These are phyloP conservation scores for Melanotaenia duboulayi DNA, from an alignment of 2,113 vertebrate species.

Conservation along the genomic window DNA sequence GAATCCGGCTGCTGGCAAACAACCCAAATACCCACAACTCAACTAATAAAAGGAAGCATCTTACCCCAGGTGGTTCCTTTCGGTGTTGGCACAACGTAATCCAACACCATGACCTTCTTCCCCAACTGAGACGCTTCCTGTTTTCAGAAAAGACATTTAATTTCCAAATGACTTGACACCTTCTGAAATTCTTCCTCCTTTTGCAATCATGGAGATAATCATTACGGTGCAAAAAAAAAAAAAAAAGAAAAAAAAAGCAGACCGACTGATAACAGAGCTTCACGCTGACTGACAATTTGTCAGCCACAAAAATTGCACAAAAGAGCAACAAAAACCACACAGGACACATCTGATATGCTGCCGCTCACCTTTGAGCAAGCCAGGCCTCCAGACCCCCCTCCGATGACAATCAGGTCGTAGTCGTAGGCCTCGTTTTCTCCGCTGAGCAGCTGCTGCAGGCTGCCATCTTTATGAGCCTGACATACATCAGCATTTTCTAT, in stretches of 20 bases:
- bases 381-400: conserved; percentile 95
- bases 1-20: too few relatives aligned
- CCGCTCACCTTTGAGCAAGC: conserved; percentile 92
- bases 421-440: conserved; percentile 81
- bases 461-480: conserved; percentile 90
- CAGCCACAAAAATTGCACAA: not conserved
- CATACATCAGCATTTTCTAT: not conserved
- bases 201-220: too few relatives aligned
- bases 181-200: not conserved
- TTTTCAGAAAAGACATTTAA: conserved; percentile 2
- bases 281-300: not conserved
- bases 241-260: not conserved
- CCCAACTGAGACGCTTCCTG: conserved; percentile 93
- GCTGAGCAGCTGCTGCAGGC: conserved; percentile 88
- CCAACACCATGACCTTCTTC: conserved; percentile 95
- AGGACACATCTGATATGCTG: too few relatives aligned
- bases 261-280: conserved; percentile 4
- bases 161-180: not conserved
- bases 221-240: not conserved
- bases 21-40: too few relatives aligned
- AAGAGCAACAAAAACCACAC: not conserved
- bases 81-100: conserved; percentile 94
- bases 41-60: conserved; percentile 1
- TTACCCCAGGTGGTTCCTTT: conserved; percentile 93
- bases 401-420: conserved; percentile 94